Evolutionary conservation across 1,140 invertebrate species (phyloP).

Genomic region (Mamestra configurata): DNA sequence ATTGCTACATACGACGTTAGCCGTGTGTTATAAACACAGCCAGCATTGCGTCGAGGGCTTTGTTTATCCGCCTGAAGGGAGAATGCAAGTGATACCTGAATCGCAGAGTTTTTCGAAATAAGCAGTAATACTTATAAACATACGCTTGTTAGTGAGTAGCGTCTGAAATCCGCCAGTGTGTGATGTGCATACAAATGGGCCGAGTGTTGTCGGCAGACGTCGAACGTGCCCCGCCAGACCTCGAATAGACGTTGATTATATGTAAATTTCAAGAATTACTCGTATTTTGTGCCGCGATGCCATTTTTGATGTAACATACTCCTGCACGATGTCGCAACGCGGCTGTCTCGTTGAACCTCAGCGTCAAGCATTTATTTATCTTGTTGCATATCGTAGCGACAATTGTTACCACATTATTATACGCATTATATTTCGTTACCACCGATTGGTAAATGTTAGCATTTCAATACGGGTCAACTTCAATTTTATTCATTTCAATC

Average conservation of each 20-base stretch:
- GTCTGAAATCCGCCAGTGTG: constrained; percentile 45
- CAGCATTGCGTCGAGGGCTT: constrained; percentile 3
- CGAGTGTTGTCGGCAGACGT: constrained; percentile 44
- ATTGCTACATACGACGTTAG: constrained; percentile 10
- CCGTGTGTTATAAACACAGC: background rate
- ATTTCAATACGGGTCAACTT: background rate
- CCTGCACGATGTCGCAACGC: constrained; percentile 18
- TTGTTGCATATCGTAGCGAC: background rate
- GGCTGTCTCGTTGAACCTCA: constrained; percentile 1
- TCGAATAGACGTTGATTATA: constrained; percentile 51
- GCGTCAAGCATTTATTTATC: constrained; percentile 18
- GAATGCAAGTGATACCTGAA: background rate
- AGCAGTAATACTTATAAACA: constrained; percentile 45
- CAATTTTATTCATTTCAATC: background rate
- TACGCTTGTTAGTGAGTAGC: constrained; percentile 36
- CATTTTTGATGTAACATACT: constrained; percentile 42
- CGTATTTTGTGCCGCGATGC: constrained; percentile 24
- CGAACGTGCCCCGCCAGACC: constrained; percentile 43
- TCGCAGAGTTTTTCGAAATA: constrained; percentile 17
- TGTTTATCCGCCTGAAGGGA: constrained; percentile 5
- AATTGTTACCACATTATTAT: constrained; percentile 26
- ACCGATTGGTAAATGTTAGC: constrained; percentile 9
- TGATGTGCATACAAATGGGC: constrained; percentile 41
- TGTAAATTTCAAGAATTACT: constrained; percentile 50
- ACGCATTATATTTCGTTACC: constrained; percentile 10